Evolutionary conservation across 2,113 vertebrate species (phyloP).

Genomic region (Megaptera novaeangliae): DNA sequence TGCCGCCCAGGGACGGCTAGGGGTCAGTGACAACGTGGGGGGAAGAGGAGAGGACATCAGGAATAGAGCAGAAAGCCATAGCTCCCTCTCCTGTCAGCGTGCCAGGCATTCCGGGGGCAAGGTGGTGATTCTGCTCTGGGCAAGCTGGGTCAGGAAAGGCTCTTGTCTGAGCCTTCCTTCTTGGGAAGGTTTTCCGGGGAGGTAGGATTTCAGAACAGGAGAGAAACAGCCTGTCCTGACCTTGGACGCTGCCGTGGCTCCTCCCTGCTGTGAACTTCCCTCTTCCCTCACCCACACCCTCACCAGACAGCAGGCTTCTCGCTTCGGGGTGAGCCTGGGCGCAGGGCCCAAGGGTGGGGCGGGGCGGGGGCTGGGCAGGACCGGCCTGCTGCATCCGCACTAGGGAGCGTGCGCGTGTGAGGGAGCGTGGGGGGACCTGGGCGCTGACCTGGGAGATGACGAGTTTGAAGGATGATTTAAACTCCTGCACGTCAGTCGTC

Average conservation of each 20-base stretch:
- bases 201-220: background rate
- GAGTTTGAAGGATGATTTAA: slow-evolving; percentile 96
- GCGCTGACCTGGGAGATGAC: slow-evolving; percentile 90
- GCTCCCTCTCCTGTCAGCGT: rapidly evolving
- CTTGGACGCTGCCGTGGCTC: background rate
- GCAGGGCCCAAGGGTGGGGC: background rate
- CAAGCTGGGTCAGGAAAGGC: background rate
- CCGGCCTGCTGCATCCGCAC: background rate
- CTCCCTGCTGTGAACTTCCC: background rate
- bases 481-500: slow-evolving; percentile 94
- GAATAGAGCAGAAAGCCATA: rapidly evolving
- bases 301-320: no score
- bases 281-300: background rate
- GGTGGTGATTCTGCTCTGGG: background rate
- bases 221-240: background rate
- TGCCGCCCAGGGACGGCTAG: rapidly evolving
- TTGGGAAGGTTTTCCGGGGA: background rate
- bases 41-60: background rate
- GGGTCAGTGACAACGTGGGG: background rate
- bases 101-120: background rate
- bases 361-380: background rate
- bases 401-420: rapidly evolving
- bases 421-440: rapidly evolving
- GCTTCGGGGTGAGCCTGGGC: rapidly evolving
- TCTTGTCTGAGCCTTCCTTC: background rate